These are phyloP conservation scores for Anneissia japonica DNA, from an alignment of 35 echinoderm and acorn worm genomes.

Conservation along the genomic window DNA sequence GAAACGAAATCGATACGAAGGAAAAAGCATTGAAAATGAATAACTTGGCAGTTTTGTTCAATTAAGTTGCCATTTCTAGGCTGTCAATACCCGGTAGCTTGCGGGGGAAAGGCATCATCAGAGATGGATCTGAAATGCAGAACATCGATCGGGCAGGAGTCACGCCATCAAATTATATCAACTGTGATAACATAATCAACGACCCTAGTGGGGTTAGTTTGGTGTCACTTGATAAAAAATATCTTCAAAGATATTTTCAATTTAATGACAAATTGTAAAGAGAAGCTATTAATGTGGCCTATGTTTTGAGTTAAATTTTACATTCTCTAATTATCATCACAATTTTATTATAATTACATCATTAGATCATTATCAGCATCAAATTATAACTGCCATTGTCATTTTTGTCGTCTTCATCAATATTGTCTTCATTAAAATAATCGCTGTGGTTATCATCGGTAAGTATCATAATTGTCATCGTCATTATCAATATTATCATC, in stretches of 20 bases:
- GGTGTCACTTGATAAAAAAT: not conserved
- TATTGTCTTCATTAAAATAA: too few relatives aligned
- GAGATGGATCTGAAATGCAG: not conserved
- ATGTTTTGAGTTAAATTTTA: too few relatives aligned
- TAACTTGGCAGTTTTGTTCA: not conserved
- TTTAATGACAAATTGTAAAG: not conserved
- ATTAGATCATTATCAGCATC: too few relatives aligned
- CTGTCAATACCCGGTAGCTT: not conserved
- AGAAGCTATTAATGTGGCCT: too few relatives aligned
- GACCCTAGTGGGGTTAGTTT: not conserved
- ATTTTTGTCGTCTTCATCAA: too few relatives aligned
- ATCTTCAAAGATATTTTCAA: too few relatives aligned
- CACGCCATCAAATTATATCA: not conserved
- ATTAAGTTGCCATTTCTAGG: not conserved
- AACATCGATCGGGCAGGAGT: not conserved
- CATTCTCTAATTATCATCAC: too few relatives aligned
- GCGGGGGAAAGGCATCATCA: not conserved
- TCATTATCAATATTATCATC: too few relatives aligned
- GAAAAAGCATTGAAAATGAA: not conserved
- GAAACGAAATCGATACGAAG: not conserved
- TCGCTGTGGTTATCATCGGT: too few relatives aligned
- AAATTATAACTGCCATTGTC: too few relatives aligned
- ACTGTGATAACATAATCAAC: not conserved
- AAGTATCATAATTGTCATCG: too few relatives aligned
- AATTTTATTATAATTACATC: too few relatives aligned